phyloP scores from a whole-genome alignment of 2,797 vertebrate genomes.

The Cheirogaleus major region DNA sequence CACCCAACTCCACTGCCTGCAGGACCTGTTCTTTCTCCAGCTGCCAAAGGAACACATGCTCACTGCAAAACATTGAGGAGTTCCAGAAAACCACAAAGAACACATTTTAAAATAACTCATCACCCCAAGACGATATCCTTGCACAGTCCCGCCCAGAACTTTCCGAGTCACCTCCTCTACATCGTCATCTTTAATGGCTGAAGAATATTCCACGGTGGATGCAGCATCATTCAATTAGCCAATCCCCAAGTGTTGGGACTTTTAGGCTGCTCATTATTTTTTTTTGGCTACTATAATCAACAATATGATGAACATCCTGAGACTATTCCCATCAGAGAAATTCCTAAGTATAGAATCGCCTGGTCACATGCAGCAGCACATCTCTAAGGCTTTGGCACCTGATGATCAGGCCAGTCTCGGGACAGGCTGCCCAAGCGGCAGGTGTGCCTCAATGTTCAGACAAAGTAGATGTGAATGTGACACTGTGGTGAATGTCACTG shows the following conservation, averaged over 20 bases:
- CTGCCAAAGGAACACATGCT: neutral
- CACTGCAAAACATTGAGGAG: neutral
- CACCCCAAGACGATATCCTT: neutral
- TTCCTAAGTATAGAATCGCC: neutral
- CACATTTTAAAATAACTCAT: neutral
- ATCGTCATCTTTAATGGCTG: neutral
- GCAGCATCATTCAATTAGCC: neutral
- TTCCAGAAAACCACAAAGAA: neutral
- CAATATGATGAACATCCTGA: neutral
- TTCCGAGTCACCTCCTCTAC: neutral
- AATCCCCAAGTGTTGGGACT: neutral
- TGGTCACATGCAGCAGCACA: neutral
- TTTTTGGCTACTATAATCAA: neutral
- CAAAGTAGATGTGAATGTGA: neutral
- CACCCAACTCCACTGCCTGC: neutral
- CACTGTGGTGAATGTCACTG: neutral
- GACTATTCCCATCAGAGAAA: neutral
- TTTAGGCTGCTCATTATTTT: no score
- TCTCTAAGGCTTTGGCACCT: neutral
- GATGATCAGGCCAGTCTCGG: neutral
- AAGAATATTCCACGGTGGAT: neutral
- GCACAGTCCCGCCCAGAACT: neutral
- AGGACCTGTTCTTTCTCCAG: no score
- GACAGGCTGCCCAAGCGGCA: neutral
- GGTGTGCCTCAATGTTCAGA: neutral